A percentile compares a stretch with the other conserved stretches of the same genome.
Conservation (phyloP, 2,888 invertebrate genomes). For the Caenorhabditis sp. region DNA sequence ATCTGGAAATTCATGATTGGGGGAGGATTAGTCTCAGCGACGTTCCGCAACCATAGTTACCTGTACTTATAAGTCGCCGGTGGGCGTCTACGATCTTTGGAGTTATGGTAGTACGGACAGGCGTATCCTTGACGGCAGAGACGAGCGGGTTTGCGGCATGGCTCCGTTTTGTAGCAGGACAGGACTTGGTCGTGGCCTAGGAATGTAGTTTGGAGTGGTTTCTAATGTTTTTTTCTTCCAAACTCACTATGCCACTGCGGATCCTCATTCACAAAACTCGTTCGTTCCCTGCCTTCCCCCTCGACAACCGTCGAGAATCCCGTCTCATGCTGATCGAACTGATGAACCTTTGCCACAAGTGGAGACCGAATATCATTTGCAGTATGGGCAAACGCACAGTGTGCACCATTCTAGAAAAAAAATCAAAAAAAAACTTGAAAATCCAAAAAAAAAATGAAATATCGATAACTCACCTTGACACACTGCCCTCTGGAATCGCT, state of each 20-base stretch:
- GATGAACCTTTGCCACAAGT: constrained; percentile 13
- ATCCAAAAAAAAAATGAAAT: too few relatives aligned
- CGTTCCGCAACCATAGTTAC: too few relatives aligned
- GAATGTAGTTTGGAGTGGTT: too few relatives aligned
- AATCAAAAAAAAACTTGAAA: too few relatives aligned
- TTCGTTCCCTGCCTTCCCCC: too few relatives aligned
- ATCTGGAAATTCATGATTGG: constrained; percentile 86
- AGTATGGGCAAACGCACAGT: constrained; percentile 99
- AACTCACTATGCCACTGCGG: background rate
- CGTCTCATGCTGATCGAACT: constrained; percentile 60
- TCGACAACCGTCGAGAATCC: constrained; percentile 49
- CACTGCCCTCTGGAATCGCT: constrained; percentile 96
- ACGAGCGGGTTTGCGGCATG: constrained; percentile 96
- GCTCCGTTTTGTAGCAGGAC: constrained; percentile 98
- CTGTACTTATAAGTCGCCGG: constrained; percentile 85
- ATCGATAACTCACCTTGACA: constrained; percentile 87
- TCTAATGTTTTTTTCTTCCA: too few relatives aligned
- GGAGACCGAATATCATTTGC: background rate
- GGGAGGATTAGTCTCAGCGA: too few relatives aligned
- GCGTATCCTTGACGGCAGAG: constrained; percentile 99
- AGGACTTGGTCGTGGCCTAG: constrained; percentile 94
- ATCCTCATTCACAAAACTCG: constrained; percentile 1
- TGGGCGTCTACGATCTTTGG: constrained; percentile 93
- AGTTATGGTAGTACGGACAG: constrained; percentile 99
- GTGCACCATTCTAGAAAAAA: constrained; percentile 96